Conservation (phyloP, 2,797 vertebrate genomes). For the Lagorchestes hirsutus region DNA sequence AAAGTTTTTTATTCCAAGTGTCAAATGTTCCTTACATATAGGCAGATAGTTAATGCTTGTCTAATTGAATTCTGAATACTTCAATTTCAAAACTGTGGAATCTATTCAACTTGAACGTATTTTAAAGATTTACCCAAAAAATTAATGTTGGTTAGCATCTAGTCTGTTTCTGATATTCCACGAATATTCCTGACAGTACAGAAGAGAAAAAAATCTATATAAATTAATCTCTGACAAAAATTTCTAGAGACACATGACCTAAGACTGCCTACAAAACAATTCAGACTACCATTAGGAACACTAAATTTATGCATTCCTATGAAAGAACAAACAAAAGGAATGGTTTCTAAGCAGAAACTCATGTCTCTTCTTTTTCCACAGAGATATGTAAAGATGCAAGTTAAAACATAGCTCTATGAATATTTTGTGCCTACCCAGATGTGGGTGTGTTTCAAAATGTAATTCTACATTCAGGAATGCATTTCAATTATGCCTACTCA, state of each 20-base stretch:
- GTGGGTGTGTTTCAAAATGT: conserved; percentile 46
- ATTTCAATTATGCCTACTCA: conserved; percentile 26
- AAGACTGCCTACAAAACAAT: conserved; percentile 36
- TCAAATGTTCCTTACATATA: conserved; percentile 1
- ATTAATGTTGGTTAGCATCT: conserved; percentile 13
- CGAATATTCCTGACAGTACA: conserved; percentile 22
- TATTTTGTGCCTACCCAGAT: conserved; percentile 11
- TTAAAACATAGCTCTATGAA: conserved; percentile 54
- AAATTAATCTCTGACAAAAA: conserved; percentile 33
- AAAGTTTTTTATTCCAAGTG: not conserved
- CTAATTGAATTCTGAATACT: not conserved
- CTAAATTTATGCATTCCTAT: conserved; percentile 36
- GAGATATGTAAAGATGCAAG: conserved; percentile 25
- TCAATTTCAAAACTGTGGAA: conserved; percentile 1
- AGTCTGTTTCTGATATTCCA: conserved; percentile 36
- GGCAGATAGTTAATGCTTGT: not conserved
- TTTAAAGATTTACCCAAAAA: conserved; percentile 19
- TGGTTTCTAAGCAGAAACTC: conserved; percentile 37
- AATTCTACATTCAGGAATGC: conserved; percentile 36
- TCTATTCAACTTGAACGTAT: conserved; percentile 5
- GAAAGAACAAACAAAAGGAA: conserved; percentile 53
- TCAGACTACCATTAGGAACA: not conserved
- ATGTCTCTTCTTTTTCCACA: conserved; percentile 31
- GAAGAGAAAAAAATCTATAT: conserved; percentile 48
- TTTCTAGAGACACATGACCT: conserved; percentile 38